Evolutionary conservation across 1,140 invertebrate genomes (phyloP).

Genomic region (Propsilocerus akamusi): DNA sequence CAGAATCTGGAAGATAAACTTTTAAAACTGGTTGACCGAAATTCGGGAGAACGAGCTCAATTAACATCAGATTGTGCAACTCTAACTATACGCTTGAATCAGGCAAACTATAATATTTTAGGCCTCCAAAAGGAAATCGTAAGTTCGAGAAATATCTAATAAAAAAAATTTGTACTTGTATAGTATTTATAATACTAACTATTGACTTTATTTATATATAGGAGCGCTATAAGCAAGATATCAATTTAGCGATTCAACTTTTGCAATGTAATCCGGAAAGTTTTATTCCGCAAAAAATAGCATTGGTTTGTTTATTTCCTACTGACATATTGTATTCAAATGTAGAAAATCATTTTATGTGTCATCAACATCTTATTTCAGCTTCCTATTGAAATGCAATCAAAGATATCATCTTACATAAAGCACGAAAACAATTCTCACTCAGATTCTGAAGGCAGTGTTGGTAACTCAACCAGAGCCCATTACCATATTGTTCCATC

Average conservation of each 20-base stretch:
- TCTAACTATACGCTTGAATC: slow-evolving; percentile 69
- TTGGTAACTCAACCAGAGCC: slow-evolving; percentile 20
- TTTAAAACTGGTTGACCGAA: slow-evolving; percentile 79
- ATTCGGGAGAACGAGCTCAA: slow-evolving; percentile 75
- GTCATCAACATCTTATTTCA: slow-evolving; percentile 36
- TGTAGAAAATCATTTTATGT: too few relatives aligned
- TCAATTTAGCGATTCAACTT: slow-evolving; percentile 82
- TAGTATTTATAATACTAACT: slow-evolving; percentile 1
- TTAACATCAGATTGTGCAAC: slow-evolving; percentile 75
- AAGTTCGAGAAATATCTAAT: slow-evolving; percentile 24
- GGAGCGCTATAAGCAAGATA: slow-evolving; percentile 88
- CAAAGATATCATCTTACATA: slow-evolving; percentile 64
- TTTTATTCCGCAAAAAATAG: slow-evolving; percentile 83
- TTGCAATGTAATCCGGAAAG: slow-evolving; percentile 89
- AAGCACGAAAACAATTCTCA: slow-evolving; percentile 43
- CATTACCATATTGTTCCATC: slow-evolving; percentile 25
- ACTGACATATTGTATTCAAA: neutral
- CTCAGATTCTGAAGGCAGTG: slow-evolving; percentile 23
- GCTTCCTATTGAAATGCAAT: slow-evolving; percentile 79
- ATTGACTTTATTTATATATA: slow-evolving; percentile 28
- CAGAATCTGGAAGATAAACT: slow-evolving; percentile 90
- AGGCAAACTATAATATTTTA: slow-evolving; percentile 70
- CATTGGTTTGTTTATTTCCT: slow-evolving; percentile 48
- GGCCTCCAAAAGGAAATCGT: slow-evolving; percentile 86
- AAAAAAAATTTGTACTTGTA: slow-evolving; percentile 7